phyloP scores from a whole-genome alignment of 2,888 invertebrate species.

The Catocala nupta region DNA sequence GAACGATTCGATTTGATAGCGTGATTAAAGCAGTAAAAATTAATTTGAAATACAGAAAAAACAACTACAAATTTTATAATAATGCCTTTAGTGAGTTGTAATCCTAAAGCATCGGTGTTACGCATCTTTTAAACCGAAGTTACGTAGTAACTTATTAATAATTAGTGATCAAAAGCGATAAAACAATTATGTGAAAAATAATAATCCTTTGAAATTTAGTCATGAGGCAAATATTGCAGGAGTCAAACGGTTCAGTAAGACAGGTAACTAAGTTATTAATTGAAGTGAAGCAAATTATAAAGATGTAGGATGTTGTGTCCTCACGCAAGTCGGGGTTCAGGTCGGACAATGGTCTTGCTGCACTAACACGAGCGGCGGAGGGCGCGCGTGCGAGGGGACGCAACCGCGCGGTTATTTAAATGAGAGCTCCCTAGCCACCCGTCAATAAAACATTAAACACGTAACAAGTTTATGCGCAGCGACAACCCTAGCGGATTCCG shows the following conservation, averaged over 20 bases:
- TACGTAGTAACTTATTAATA: background rate
- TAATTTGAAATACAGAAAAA: slow-evolving; percentile 63
- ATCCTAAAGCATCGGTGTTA: slow-evolving; percentile 46
- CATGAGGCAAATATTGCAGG: too few species aligned
- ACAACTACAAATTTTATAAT: slow-evolving; percentile 60
- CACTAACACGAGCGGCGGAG: slow-evolving; percentile 37
- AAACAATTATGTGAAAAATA: too few species aligned
- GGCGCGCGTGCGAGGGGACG: slow-evolving; percentile 46
- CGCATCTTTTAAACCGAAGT: slow-evolving; percentile 24
- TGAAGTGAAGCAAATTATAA: too few species aligned
- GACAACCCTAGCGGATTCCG: slow-evolving; percentile 87
- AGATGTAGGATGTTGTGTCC: background rate
- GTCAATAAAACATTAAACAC: slow-evolving; percentile 88
- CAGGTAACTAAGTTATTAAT: too few species aligned
- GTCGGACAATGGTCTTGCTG: slow-evolving; percentile 28
- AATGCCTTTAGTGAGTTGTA: slow-evolving; percentile 45
- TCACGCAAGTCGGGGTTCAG: slow-evolving; percentile 1
- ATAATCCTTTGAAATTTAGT: too few species aligned
- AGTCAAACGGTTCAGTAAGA: too few species aligned
- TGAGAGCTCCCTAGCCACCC: slow-evolving; percentile 84
- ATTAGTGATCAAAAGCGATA: too few species aligned
- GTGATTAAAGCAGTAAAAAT: slow-evolving; percentile 70
- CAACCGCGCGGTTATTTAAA: slow-evolving; percentile 79
- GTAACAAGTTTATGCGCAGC: slow-evolving; percentile 87
- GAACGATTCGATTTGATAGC: slow-evolving; percentile 72